phyloP scores from a whole-genome alignment of 2,113 vertebrate genomes.

The Chamaea fasciata region DNA sequence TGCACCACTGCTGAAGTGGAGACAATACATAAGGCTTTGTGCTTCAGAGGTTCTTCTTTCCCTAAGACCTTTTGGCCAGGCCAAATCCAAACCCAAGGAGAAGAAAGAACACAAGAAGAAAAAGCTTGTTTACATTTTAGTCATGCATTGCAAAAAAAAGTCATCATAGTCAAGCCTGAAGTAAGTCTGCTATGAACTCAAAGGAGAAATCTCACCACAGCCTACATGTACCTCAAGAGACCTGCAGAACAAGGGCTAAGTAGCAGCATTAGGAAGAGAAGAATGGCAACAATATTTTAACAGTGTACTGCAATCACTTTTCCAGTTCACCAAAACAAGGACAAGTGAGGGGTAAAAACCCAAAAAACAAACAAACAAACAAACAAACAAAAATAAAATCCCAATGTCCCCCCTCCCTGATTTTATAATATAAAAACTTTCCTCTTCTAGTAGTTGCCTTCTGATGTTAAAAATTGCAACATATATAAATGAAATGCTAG shows the following conservation, averaged over 20 bases:
- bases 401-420: rapidly evolving
- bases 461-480: background rate
- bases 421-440: background rate
- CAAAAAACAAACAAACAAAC: too few relatives aligned
- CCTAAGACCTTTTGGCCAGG: background rate
- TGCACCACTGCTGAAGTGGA: background rate
- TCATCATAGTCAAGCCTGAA: background rate
- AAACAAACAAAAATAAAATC: background rate
- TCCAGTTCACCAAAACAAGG: background rate
- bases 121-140: background rate
- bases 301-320: background rate
- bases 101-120: background rate
- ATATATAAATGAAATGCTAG: background rate
- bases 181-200: background rate
- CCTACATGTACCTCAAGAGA: background rate
- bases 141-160: background rate
- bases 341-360: background rate
- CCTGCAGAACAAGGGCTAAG: background rate
- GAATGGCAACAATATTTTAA: background rate
- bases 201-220: background rate
- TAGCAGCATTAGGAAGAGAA: background rate
- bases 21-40: background rate
- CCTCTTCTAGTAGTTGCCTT: background rate
- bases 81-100: background rate
- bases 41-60: background rate